Conservation (phyloP, 2,113 vertebrate species). For the Lagopus muta region DNA sequence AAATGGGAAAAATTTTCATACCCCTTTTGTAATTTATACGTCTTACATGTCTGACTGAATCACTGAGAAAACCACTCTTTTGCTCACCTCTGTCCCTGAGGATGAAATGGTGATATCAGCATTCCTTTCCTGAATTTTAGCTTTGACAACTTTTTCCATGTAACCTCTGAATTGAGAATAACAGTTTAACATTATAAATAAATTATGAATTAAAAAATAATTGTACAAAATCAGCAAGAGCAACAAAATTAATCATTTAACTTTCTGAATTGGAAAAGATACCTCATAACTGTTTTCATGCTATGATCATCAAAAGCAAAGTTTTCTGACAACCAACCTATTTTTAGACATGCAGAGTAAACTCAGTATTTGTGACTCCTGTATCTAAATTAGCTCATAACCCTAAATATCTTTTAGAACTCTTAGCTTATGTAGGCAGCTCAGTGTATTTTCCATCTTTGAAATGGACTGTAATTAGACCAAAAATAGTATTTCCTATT, state of each 20-base stretch:
- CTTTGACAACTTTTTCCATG: fast-evolving
- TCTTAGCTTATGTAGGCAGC: background rate
- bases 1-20: background rate
- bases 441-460: background rate
- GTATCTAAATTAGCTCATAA: background rate
- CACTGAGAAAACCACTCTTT: background rate
- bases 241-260: background rate
- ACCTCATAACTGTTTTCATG: background rate
- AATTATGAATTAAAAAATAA: background rate
- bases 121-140: background rate
- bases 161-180: background rate
- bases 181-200: background rate
- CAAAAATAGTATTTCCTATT: background rate
- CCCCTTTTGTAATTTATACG: background rate
- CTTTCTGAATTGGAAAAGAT: background rate
- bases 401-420: background rate
- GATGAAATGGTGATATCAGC: background rate
- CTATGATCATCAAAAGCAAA: background rate
- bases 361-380: background rate
- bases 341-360: background rate
- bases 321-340: background rate
- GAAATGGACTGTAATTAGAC: background rate
- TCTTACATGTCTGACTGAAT: background rate
- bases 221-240: background rate
- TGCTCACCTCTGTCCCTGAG: background rate